phyloP scores from a whole-genome alignment of 2,888 invertebrate genomes.

The Melanostoma mellinum region DNA sequence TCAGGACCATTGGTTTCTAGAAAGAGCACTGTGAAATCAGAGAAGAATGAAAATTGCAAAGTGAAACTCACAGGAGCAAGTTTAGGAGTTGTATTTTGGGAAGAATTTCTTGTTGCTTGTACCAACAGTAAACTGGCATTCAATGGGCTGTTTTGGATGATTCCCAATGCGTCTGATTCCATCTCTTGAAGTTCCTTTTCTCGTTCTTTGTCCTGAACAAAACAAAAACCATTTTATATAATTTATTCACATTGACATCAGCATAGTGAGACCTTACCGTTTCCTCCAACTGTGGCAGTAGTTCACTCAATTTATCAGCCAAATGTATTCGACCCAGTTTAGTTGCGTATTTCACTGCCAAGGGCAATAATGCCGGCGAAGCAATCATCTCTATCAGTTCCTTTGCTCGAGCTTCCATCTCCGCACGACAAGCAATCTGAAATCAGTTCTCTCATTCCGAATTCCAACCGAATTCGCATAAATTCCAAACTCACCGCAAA shows the following conservation, averaged over 20 bases:
- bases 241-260: too few relatives aligned
- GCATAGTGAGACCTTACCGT: slow-evolving; percentile 70
- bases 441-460: slow-evolving; percentile 74
- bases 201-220: slow-evolving; percentile 75
- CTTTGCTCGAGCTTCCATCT: slow-evolving; percentile 92
- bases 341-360: slow-evolving; percentile 94
- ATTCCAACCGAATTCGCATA: neutral
- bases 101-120: slow-evolving; percentile 36
- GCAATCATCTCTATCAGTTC: slow-evolving; percentile 93
- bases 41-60: neutral
- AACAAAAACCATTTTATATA: too few relatives aligned
- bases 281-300: slow-evolving; percentile 83
- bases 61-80: slow-evolving; percentile 73
- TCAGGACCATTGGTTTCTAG: slow-evolving; percentile 79
- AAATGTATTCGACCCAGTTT: slow-evolving; percentile 89
- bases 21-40: neutral
- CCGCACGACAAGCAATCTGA: slow-evolving; percentile 91
- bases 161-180: slow-evolving; percentile 75
- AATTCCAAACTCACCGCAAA: slow-evolving; percentile 88
- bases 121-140: slow-evolving; percentile 70
- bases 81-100: slow-evolving; percentile 59
- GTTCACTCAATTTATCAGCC: slow-evolving; percentile 88
- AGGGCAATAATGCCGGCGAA: slow-evolving; percentile 88
- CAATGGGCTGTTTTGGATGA: slow-evolving; percentile 75
- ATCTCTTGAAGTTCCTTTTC: slow-evolving; percentile 77